Conservation (phyloP, 2,797 vertebrate species). For the Enteromius fasciolatus region DNA sequence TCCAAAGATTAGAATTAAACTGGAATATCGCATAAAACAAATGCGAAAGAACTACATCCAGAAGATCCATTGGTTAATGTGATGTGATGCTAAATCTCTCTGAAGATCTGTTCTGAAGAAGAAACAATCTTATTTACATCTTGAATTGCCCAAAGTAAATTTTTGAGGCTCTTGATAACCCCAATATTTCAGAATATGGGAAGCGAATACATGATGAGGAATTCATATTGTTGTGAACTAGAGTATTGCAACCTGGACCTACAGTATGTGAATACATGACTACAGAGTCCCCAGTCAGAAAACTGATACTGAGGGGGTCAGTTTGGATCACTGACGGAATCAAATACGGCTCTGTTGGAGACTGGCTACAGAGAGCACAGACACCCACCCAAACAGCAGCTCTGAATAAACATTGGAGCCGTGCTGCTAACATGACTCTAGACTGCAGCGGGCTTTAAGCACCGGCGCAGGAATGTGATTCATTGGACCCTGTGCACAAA, state of each 20-base stretch:
- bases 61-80: too few relatives aligned
- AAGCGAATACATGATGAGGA: too few relatives aligned
- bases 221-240: too few relatives aligned
- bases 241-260: conserved; percentile 26
- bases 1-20: too few relatives aligned
- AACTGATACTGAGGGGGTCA: conserved; percentile 38
- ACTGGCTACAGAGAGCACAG: neutral
- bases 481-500: neutral
- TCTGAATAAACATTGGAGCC: conserved; percentile 34
- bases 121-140: too few relatives aligned
- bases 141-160: too few relatives aligned
- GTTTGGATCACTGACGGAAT: conserved; percentile 37
- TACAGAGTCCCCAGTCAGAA: conserved; percentile 23
- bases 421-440: neutral
- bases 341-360: conserved; percentile 43
- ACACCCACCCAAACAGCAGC: neutral
- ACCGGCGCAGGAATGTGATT: conserved; percentile 19
- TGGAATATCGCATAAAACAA: too few relatives aligned
- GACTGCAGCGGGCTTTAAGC: neutral
- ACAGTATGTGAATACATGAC: conserved; percentile 21
- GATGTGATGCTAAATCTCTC: too few relatives aligned
- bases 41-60: neutral
- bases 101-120: too few relatives aligned
- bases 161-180: too few relatives aligned
- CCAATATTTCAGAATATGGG: too few relatives aligned